Conservation (phyloP, 92 coral and sea anemone genomes). For the Montipora capitata region DNA sequence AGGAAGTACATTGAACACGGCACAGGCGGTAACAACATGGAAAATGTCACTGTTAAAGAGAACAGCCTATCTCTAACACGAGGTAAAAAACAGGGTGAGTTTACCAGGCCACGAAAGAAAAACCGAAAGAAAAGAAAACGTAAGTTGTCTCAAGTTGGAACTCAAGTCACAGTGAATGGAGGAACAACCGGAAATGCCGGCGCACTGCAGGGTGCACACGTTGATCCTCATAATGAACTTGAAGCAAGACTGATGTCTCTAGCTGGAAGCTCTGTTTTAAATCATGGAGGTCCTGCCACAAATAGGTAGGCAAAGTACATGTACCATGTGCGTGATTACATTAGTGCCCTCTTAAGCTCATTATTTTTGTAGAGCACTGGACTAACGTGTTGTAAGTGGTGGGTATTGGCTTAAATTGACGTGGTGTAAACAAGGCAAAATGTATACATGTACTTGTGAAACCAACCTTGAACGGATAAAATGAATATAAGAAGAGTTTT, state of each 20-base stretch:
- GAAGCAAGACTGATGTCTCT: constrained; percentile 69
- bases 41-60: background rate
- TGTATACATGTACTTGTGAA: no score
- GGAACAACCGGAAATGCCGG: background rate
- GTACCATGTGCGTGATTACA: no score
- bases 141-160: constrained; percentile 7
- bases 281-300: background rate
- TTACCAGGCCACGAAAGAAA: constrained; percentile 11
- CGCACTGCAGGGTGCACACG: constrained; percentile 22
- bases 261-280: constrained; percentile 51
- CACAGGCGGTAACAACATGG: background rate
- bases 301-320: constrained; percentile 12
- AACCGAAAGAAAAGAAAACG: constrained; percentile 39
- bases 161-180: constrained; percentile 4
- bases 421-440: no score
- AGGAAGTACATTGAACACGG: background rate
- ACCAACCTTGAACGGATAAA: no score
- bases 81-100: background rate
- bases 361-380: no score
- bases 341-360: no score
- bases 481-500: no score
- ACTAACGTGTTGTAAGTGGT: no score
- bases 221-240: constrained; percentile 77
- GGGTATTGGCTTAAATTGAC: no score
- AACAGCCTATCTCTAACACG: constrained; percentile 4